Conservation (phyloP, 2,113 vertebrate species). For the Pedionomus torquatus region DNA sequence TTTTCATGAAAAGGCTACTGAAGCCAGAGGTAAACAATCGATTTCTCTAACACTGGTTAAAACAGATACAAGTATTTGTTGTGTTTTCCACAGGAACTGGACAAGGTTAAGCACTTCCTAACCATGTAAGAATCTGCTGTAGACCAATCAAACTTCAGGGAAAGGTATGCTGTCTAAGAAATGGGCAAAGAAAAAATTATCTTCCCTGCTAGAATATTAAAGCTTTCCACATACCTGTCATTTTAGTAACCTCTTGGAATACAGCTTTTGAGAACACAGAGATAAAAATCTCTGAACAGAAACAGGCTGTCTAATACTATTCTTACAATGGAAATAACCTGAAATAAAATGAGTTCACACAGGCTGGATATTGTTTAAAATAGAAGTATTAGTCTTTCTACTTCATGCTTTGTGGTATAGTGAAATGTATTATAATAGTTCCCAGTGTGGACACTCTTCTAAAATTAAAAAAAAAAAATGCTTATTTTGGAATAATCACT, state of each 20-base stretch:
- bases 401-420: neutral
- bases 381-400: neutral
- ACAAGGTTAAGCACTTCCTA: neutral
- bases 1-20: neutral
- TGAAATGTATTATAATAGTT: neutral
- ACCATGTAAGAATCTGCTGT: neutral
- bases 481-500: neutral
- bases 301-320: neutral
- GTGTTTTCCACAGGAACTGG: neutral
- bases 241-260: conserved; percentile 10
- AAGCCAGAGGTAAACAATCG: neutral
- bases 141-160: neutral
- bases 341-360: neutral
- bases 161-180: neutral
- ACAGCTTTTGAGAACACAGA: neutral
- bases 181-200: neutral
- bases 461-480: neutral
- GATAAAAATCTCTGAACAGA: neutral
- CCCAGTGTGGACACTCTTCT: neutral
- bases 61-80: neutral
- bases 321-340: neutral
- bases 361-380: neutral
- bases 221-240: neutral
- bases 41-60: neutral
- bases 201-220: neutral